Conservation (phyloP, 2,888 invertebrate genomes). For the Tetragonisca angustula region DNA sequence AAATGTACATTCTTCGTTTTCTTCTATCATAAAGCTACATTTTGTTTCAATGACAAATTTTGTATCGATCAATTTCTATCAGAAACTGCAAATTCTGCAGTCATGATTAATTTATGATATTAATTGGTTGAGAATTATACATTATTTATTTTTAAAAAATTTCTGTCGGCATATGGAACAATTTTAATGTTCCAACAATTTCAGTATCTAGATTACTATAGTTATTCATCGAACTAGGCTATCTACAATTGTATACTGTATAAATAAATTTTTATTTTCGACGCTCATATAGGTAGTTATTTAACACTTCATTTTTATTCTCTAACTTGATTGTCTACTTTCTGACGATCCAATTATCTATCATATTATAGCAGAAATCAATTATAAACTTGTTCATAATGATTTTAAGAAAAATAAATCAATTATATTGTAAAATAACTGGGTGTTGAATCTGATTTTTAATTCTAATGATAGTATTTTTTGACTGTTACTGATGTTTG, state of each 20-base stretch:
- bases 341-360: neutral
- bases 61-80: no score
- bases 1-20: no score
- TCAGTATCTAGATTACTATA: slow-evolving; percentile 40
- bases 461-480: neutral
- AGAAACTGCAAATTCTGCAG: neutral
- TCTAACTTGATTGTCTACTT: slow-evolving; percentile 33
- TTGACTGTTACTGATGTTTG: neutral
- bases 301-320: slow-evolving; percentile 42
- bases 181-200: slow-evolving; percentile 37
- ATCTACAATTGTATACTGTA: slow-evolving; percentile 37
- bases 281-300: slow-evolving; percentile 31
- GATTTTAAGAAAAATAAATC: no score
- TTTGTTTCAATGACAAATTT: neutral
- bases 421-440: neutral
- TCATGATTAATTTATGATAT: neutral
- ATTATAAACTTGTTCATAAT: neutral
- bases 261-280: slow-evolving; percentile 14
- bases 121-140: neutral
- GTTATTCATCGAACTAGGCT: slow-evolving; percentile 52
- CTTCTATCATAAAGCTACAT: neutral
- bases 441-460: neutral
- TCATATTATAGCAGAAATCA: neutral
- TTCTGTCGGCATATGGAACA: slow-evolving; percentile 15
- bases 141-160: neutral